These are phyloP conservation scores for Catajapyx aquilonaris DNA, from an alignment of 1,140 invertebrate genomes.

Conservation along the genomic window DNA sequence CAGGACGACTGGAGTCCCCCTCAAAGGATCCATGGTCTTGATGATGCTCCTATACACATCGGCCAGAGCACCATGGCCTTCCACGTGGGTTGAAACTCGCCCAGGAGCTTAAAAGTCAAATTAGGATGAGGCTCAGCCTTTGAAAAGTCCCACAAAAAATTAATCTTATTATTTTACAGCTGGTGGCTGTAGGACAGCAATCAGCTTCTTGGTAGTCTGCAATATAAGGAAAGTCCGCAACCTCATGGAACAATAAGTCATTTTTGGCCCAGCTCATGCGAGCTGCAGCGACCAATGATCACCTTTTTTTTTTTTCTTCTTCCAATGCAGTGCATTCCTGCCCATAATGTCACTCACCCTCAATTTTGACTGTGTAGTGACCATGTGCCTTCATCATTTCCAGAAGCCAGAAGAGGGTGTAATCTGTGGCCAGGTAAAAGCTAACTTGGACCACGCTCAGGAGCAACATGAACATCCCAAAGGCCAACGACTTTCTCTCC, in stretches of 20 bases:
- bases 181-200: too few relatives aligned
- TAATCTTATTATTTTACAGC: background rate
- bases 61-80: conserved; percentile 36
- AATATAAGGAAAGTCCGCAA: too few relatives aligned
- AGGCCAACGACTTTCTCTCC: conserved; percentile 34
- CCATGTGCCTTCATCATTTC: conserved; percentile 39
- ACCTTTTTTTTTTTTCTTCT: too few relatives aligned
- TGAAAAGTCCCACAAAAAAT: conserved; percentile 1
- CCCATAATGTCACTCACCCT: too few relatives aligned
- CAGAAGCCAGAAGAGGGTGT: conserved; percentile 49
- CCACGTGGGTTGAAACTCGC: conserved; percentile 23
- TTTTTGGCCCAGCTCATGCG: too few relatives aligned
- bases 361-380: conserved; percentile 26
- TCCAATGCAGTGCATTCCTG: too few relatives aligned
- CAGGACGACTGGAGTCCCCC: conserved; percentile 25
- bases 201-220: too few relatives aligned
- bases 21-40: conserved; percentile 31
- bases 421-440: conserved; percentile 47
- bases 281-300: too few relatives aligned
- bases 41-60: conserved; percentile 37
- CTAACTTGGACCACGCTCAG: conserved; percentile 39
- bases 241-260: too few relatives aligned
- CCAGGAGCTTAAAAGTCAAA: conserved; percentile 17
- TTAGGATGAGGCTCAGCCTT: too few relatives aligned
- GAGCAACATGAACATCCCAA: conserved; percentile 33